Base-by-base conservation (phyloP, 2,888 invertebrate species). In the Archips crataeganus region DNA sequence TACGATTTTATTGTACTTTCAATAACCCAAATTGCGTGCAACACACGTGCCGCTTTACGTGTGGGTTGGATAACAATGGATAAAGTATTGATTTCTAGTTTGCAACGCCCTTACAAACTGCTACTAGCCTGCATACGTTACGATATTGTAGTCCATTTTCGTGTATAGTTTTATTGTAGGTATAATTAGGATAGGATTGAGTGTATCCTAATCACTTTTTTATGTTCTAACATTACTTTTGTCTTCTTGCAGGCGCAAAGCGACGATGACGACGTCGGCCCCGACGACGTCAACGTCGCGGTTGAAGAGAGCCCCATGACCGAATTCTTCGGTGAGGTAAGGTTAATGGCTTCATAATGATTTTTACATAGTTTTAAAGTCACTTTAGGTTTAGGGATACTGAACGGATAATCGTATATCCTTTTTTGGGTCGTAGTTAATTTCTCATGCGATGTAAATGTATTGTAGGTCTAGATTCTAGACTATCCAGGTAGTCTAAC, bases 301-400 rank as follows among this genome's bases (percentile, higher is more conserved):
- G 98, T 99, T 88, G 99, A 99, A 93, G 97, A 97, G 82, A 98
- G 98, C 87, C 99, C 98, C 95, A 99, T 99, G 99, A 99, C 99
- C 93, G 99, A 99, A 93, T 99, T 99, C 96, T 99, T 99, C 95
- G 98, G 98, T 94, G 99, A 99, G 97, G 98, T 98, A 91, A 95
- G 95, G 90, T 65, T 39, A 61, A 72, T 45, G 70, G 71, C 64
- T 75, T 70, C 76, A 74, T 75, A 64, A 70, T 49, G 34, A 11
- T 34, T 36, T 23, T 39, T 32, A 15, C 36, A 63, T 39, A 63
- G 6, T 32, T 63, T 57, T 13, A 34, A 34, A 11, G 3, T 63
- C 5, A 13, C 15, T 54, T 57, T 32, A 64, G 10, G 10, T 23
- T 59, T 6, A 47, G 45, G 32, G n/a, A 63, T 13, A 45, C 11